phyloP scores from a whole-genome alignment of 2,888 invertebrate species.

The Sesia apiformis region DNA sequence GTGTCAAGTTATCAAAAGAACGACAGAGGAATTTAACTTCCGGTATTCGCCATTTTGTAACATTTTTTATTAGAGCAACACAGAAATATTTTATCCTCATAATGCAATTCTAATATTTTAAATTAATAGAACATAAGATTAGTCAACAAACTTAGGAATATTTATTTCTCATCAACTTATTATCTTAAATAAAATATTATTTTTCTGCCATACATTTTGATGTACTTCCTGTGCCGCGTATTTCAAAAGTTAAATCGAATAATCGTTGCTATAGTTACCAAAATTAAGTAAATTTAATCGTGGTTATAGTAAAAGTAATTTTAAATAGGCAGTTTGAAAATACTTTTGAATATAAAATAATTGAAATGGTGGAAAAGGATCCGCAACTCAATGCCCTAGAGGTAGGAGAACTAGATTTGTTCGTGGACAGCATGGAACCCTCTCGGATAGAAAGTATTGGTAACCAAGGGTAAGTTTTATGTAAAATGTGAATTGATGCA shows the following conservation, averaged over 20 bases:
- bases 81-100: not conserved
- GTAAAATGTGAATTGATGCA: too few relatives aligned
- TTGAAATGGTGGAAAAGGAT: slow-evolving; percentile 66
- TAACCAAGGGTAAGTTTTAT: slow-evolving; percentile 50
- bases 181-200: too few relatives aligned
- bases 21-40: slow-evolving; percentile 52
- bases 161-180: too few relatives aligned
- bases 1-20: slow-evolving; percentile 71
- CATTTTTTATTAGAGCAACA: slow-evolving; percentile 38
- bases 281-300: not conserved
- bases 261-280: slow-evolving; percentile 27
- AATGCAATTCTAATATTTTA: too few relatives aligned
- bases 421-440: slow-evolving; percentile 80
- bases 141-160: too few relatives aligned
- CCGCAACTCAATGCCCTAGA: slow-evolving; percentile 69
- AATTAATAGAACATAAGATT: too few relatives aligned
- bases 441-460: slow-evolving; percentile 81
- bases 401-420: slow-evolving; percentile 83
- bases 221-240: slow-evolving; percentile 13
- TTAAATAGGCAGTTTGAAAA: too few relatives aligned
- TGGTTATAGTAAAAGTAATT: too few relatives aligned
- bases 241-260: slow-evolving; percentile 13
- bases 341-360: not conserved
- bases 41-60: slow-evolving; percentile 48
- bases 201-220: not conserved